phyloP scores from a whole-genome alignment of 1,140 invertebrate genomes.

The Panulirus ornatus region DNA sequence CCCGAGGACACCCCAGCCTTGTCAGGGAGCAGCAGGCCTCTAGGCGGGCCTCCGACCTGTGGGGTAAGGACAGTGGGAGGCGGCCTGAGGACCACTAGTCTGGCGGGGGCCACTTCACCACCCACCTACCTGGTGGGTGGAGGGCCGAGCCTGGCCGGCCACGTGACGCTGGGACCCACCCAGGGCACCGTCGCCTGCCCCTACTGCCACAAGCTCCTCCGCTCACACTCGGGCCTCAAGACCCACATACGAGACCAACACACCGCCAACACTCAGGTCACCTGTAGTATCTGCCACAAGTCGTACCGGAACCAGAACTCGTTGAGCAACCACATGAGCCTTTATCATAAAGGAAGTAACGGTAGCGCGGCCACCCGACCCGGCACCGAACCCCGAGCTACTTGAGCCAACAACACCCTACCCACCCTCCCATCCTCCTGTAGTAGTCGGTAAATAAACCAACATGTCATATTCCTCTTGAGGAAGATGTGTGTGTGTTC shows the following conservation, averaged over 20 bases:
- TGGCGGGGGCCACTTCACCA: conserved; percentile 18
- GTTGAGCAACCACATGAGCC: conserved; percentile 72
- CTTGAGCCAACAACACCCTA: background rate
- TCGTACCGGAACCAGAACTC: conserved; percentile 73
- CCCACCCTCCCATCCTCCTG: conserved; percentile 13
- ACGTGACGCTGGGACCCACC: conserved; percentile 27
- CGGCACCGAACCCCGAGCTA: background rate
- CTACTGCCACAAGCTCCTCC: conserved; percentile 72
- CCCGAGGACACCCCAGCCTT: conserved; percentile 45
- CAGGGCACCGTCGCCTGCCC: conserved; percentile 67
- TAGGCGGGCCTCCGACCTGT: background rate
- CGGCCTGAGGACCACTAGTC: conserved; percentile 22
- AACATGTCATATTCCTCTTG: background rate
- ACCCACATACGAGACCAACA: conserved; percentile 73
- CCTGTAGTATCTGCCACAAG: conserved; percentile 92
- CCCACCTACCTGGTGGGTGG: conserved; percentile 30
- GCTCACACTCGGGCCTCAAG: conserved; percentile 70
- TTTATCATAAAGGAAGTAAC: conserved; percentile 70
- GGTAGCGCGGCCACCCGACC: conserved; percentile 32
- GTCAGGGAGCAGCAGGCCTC: conserved; percentile 23
- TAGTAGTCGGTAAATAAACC: conserved; percentile 8
- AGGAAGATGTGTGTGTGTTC: background rate
- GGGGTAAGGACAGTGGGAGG: background rate
- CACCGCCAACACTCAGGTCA: conserved; percentile 68
- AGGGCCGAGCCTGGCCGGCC: conserved; percentile 7